A percentile compares a stretch with the other conserved stretches of the same genome.
Evolutionary conservation across 2,113 vertebrate genomes (phyloP).

Genomic region (Polyodon spathula): DNA sequence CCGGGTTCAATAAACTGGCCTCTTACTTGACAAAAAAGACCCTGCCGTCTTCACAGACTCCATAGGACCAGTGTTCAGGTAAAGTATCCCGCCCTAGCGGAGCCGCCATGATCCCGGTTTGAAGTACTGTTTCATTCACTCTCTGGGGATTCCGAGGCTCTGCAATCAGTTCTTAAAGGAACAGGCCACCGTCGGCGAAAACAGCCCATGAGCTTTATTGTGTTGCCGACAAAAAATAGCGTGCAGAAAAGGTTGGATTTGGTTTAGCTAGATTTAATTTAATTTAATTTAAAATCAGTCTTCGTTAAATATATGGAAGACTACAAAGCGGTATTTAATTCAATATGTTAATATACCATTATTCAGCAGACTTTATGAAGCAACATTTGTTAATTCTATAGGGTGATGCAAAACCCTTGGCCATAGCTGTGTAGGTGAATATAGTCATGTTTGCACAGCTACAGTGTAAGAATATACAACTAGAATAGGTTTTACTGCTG

Average conservation of each 20-base stretch:
- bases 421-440: no score
- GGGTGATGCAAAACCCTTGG: no score
- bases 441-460: no score
- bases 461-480: no score
- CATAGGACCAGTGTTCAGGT: slow-evolving; percentile 88
- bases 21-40: slow-evolving; percentile 91
- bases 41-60: slow-evolving; percentile 81
- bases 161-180: slow-evolving; percentile 51
- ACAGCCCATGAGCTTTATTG: slow-evolving; percentile 13
- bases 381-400: no score
- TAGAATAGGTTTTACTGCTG: no score
- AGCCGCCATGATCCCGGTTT: slow-evolving; percentile 74
- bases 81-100: slow-evolving; percentile 78
- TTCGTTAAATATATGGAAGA: no score
- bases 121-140: slow-evolving; percentile 35
- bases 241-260: background rate
- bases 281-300: no score
- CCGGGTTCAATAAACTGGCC: background rate
- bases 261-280: no score
- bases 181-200: slow-evolving; percentile 33
- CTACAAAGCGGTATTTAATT: no score
- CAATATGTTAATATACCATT: no score
- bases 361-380: no score
- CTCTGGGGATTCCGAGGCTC: slow-evolving; percentile 33
- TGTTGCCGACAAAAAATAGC: slow-evolving; percentile 18